Evolutionary conservation across 2,888 invertebrate species (phyloP).

Genomic region (Plagodis pulveraria): DNA sequence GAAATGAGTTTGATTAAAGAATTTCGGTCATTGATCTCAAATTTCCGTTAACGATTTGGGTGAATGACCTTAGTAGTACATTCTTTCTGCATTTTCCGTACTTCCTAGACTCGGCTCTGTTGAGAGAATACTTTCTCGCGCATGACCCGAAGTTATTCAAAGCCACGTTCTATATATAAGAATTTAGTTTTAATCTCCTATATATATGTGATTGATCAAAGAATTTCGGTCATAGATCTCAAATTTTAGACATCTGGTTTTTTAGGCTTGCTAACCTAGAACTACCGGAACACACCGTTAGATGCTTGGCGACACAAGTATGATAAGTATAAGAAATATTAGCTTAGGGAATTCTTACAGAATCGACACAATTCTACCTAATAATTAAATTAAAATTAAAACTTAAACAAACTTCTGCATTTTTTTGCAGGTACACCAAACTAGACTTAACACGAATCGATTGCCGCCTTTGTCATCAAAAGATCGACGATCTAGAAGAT

Average conservation of each 20-base stretch:
- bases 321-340: too few species aligned
- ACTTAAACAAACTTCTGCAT: not conserved
- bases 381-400: not conserved
- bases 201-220: too few species aligned
- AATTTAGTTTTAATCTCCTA: too few species aligned
- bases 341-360: not conserved
- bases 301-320: too few species aligned
- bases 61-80: too few species aligned
- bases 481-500: slow-evolving; percentile 52
- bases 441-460: slow-evolving; percentile 25
- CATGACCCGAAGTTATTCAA: slow-evolving; percentile 1
- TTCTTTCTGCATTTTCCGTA: slow-evolving; percentile 40
- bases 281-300: too few species aligned
- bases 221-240: too few species aligned
- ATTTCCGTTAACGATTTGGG: too few species aligned
- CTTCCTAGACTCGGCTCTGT: slow-evolving; percentile 56
- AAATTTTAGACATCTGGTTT: too few species aligned
- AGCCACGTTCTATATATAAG: not conserved
- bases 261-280: too few species aligned
- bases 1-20: not conserved
- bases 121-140: slow-evolving; percentile 35
- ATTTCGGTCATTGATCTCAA: not conserved
- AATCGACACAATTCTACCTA: not conserved
- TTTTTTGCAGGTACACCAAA: slow-evolving; percentile 43
- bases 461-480: slow-evolving; percentile 58